Percentiles rank a stretch among this genome's conserved stretches.
phyloP scores from a whole-genome alignment of 2,797 vertebrate species.

The Hemitrygon akajei region DNA sequence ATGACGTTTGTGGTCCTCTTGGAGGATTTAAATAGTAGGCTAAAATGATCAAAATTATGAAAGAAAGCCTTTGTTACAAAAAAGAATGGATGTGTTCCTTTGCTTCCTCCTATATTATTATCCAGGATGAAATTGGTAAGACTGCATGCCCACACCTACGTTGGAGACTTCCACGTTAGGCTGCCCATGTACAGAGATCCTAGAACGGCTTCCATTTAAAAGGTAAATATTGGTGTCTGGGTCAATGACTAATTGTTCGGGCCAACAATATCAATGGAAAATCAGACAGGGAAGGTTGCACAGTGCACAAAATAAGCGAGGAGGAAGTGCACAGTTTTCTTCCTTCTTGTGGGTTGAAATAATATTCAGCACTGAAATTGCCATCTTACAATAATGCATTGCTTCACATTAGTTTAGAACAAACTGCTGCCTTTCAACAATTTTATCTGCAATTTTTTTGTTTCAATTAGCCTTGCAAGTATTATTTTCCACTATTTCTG shows the following conservation, averaged over 20 bases:
- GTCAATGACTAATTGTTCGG: neutral
- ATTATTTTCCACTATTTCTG: slow-evolving; percentile 18
- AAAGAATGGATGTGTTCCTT: too few relatives aligned
- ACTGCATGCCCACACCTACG: too few relatives aligned
- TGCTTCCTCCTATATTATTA: too few relatives aligned
- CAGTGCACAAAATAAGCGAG: neutral
- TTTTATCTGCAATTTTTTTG: neutral
- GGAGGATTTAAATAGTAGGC: too few relatives aligned
- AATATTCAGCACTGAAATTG: neutral
- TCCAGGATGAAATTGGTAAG: too few relatives aligned
- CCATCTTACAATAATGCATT: neutral
- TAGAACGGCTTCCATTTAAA: too few relatives aligned
- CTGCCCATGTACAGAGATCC: too few relatives aligned
- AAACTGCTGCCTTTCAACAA: neutral
- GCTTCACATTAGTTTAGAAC: neutral
- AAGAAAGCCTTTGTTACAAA: too few relatives aligned
- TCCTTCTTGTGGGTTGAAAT: neutral
- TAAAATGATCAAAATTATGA: too few relatives aligned
- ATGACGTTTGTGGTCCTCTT: too few relatives aligned
- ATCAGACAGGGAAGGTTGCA: neutral
- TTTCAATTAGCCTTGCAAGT: slow-evolving; percentile 20
- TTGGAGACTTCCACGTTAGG: too few relatives aligned
- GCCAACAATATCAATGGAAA: neutral
- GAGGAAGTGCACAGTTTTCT: neutral
- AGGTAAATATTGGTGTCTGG: too few relatives aligned